phyloP scores from a whole-genome alignment of 2,113 vertebrate genomes.

The Tupaia chinensis region DNA sequence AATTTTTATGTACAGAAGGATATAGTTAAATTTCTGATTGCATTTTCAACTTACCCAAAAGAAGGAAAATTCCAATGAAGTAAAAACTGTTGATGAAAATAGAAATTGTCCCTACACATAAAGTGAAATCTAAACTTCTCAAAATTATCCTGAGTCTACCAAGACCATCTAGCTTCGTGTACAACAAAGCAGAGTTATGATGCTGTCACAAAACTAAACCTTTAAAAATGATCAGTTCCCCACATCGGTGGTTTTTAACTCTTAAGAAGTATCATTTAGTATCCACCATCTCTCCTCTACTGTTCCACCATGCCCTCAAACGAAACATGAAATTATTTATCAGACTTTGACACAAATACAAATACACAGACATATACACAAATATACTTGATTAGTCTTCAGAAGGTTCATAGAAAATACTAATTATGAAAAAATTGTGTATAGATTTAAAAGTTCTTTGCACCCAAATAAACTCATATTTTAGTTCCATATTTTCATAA shows the following conservation, averaged over 20 bases:
- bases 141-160: neutral
- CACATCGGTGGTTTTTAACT: neutral
- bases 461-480: too few species aligned
- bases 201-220: neutral
- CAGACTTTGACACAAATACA: neutral
- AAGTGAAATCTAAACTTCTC: neutral
- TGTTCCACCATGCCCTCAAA: neutral
- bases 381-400: too few species aligned
- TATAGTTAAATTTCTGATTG: neutral
- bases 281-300: neutral
- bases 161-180: neutral
- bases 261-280: neutral
- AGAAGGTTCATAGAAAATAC: too few species aligned
- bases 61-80: neutral
- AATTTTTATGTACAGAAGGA: neutral
- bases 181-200: neutral
- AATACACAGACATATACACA: neutral
- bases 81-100: neutral
- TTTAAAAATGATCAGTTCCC: neutral
- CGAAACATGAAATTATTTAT: neutral
- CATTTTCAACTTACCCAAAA: conserved; percentile 28
- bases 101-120: neutral
- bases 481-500: too few species aligned
- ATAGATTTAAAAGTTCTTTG: too few species aligned
- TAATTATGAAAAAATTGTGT: too few species aligned